phyloP scores from a whole-genome alignment of 2,888 invertebrate genomes.

The Acleris laterana region DNA sequence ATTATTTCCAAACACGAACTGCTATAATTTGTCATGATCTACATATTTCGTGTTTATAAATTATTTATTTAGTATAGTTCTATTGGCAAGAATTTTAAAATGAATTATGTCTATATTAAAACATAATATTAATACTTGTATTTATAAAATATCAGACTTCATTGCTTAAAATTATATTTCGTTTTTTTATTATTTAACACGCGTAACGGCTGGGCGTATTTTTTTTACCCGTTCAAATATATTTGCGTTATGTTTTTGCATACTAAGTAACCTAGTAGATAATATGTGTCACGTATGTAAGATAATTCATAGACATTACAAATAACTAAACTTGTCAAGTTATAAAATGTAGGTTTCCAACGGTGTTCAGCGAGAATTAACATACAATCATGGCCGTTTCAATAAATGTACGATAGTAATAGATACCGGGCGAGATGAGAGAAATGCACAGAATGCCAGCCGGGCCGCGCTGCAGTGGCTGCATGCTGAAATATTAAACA shows the following conservation, averaged over 20 bases:
- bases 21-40: slow-evolving; percentile 25
- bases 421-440: slow-evolving; percentile 39
- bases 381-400: slow-evolving; percentile 59
- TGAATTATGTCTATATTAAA: background rate
- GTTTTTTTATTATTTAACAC: no score
- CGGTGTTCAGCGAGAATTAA: slow-evolving; percentile 50
- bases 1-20: slow-evolving; percentile 11
- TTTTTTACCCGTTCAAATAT: background rate
- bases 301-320: slow-evolving; percentile 2
- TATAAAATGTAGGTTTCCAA: slow-evolving; percentile 44
- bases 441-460: slow-evolving; percentile 43
- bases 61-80: slow-evolving; percentile 11
- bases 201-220: no score
- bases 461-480: slow-evolving; percentile 44
- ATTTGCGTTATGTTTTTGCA: background rate
- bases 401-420: slow-evolving; percentile 48
- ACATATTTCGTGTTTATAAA: slow-evolving; percentile 11
- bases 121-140: background rate
- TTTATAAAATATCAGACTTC: background rate
- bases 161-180: no score
- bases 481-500: slow-evolving; percentile 6
- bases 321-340: slow-evolving; percentile 29
- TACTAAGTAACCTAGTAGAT: background rate
- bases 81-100: background rate
- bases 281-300: background rate